A percentile compares a stretch with the other conserved stretches of the same genome.
phyloP scores from a whole-genome alignment of 2,888 invertebrate species.

The Pachliopta kotzebuea region DNA sequence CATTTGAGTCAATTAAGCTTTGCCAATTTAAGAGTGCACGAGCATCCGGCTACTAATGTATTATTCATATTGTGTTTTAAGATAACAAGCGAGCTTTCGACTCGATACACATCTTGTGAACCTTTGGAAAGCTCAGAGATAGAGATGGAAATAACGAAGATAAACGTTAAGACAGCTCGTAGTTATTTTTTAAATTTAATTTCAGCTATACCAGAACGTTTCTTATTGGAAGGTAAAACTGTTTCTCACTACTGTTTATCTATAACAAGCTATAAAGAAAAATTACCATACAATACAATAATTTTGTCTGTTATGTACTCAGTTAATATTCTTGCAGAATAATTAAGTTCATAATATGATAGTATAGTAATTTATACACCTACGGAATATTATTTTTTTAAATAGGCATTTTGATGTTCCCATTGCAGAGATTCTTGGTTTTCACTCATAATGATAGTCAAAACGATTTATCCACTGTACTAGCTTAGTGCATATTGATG shows the following conservation, averaged over 20 bases:
- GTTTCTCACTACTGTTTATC: neutral
- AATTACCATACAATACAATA: neutral
- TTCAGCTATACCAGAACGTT: neutral
- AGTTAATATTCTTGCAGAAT: neutral
- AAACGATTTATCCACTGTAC: too few species aligned
- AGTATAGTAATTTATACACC: neutral
- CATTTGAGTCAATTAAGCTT: conserved; percentile 78
- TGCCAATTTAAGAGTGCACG: conserved; percentile 72
- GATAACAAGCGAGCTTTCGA: conserved; percentile 76
- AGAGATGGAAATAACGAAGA: conserved; percentile 45
- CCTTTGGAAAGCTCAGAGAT: conserved; percentile 60
- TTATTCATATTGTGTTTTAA: conserved; percentile 80
- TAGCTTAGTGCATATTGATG: too few species aligned
- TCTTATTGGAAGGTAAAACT: neutral
- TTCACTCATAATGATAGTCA: too few species aligned
- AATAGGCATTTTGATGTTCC: too few species aligned
- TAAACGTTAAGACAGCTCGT: too few species aligned
- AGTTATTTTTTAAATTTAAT: too few species aligned
- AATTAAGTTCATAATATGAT: neutral
- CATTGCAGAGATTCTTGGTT: too few species aligned
- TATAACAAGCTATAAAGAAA: neutral
- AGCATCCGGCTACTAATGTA: conserved; percentile 70
- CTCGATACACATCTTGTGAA: conserved; percentile 77
- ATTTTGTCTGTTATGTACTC: neutral
- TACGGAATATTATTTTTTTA: too few species aligned